Conservation (phyloP, 2,888 invertebrate species). For the Trisateles emortualis region DNA sequence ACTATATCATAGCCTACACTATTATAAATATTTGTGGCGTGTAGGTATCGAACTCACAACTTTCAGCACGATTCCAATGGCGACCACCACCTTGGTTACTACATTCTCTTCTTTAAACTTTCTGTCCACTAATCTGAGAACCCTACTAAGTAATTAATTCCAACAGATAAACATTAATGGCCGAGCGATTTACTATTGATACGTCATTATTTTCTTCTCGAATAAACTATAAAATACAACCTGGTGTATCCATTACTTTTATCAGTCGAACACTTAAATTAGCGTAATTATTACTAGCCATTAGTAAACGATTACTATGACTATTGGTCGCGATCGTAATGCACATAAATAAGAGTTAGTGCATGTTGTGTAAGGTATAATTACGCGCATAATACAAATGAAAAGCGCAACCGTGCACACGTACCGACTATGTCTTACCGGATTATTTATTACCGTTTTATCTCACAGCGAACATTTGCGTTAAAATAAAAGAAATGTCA, state of each 20-base stretch:
- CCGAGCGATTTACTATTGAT: neutral
- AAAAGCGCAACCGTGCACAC: constrained; percentile 78
- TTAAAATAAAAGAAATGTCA: constrained; percentile 85
- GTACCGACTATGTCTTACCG: constrained; percentile 71
- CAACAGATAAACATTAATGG: neutral
- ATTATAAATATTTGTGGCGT: too few species aligned
- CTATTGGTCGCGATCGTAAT: constrained; percentile 49
- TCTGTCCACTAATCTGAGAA: too few species aligned
- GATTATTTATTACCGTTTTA: constrained; percentile 84
- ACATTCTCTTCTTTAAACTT: too few species aligned
- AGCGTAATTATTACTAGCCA: constrained; percentile 64
- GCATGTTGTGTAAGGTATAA: constrained; percentile 70
- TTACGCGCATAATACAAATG: constrained; percentile 80
- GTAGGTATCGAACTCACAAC: too few species aligned
- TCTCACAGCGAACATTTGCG: constrained; percentile 77
- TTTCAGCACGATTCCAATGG: too few species aligned
- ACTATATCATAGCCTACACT: too few species aligned
- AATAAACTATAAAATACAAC: constrained; percentile 11
- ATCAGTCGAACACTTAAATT: constrained; percentile 58
- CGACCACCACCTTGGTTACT: too few species aligned
- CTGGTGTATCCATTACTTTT: constrained; percentile 30
- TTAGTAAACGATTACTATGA: constrained; percentile 71
- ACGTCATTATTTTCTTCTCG: constrained; percentile 18
- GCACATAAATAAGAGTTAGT: constrained; percentile 68
- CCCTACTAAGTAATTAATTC: too few species aligned